Conservation (phyloP, 2,888 invertebrate genomes). For the Neocrepidodera transversa region DNA sequence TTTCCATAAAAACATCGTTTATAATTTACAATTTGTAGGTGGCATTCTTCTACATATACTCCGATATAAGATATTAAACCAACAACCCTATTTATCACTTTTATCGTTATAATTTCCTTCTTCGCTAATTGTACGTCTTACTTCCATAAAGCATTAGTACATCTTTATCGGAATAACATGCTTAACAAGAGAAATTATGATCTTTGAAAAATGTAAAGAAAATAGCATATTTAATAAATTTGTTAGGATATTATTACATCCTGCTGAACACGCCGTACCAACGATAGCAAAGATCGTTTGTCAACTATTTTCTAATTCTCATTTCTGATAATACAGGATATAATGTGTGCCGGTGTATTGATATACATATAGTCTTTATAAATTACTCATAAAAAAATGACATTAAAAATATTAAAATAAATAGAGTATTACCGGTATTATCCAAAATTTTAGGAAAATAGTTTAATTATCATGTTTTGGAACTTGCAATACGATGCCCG, state of each 20-base stretch:
- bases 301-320: slow-evolving; percentile 14
- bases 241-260: slow-evolving; percentile 14
- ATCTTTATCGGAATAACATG: neutral
- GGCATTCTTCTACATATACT: no score
- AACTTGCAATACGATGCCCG: no score
- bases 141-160: slow-evolving; percentile 14
- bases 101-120: slow-evolving; percentile 7
- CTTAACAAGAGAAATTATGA: slow-evolving; percentile 1
- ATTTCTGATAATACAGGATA: neutral
- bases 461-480: no score
- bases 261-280: slow-evolving; percentile 7
- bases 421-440: no score
- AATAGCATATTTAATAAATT: slow-evolving; percentile 15
- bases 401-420: neutral
- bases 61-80: no score
- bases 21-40: no score
- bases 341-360: neutral
- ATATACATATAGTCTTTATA: no score
- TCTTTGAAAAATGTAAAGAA: neutral
- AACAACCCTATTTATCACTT: slow-evolving; percentile 7
- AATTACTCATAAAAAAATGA: no score
- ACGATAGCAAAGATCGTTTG: slow-evolving; percentile 23
- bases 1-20: no score
- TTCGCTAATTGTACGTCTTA: slow-evolving; percentile 6
- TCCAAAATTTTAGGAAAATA: no score